Evolutionary conservation across 2,113 vertebrate species (phyloP), one percentile per base, ranked within the genome.

Genomic region (Corythoichthys haematopterus): DNA sequence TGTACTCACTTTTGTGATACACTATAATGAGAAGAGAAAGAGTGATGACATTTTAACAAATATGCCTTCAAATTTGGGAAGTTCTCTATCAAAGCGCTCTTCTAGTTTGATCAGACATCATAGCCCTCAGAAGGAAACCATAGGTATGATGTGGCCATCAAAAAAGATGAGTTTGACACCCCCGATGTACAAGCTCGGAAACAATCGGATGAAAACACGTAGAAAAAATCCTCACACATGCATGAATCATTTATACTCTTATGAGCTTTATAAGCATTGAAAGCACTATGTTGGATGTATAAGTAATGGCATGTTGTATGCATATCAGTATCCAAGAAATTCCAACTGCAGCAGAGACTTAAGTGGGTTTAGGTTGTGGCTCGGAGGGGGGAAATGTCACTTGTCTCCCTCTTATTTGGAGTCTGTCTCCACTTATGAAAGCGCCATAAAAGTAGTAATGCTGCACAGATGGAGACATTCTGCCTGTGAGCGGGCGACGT

Each of bases 391-490:
- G 78, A 74, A 72, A 63, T 79, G 78, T 82, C 83, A 79, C 77
- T 83, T 78, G 65, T 74, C 64, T 81, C 38, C 66, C 15, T 55
- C 45, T 10, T 37, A 55, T 55, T 76, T 77, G 59, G 1, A 16
- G 68, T 77, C 75, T 79, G 85, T 76, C 72, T 85, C 69, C 80
- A 79, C 83, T 84, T 83, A 84, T 64, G 71, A 75, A 73, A 61
- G 36, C 40, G 59, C 79, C 77, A 81, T 86, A 84, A 86, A 89
- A 72, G 60, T 80, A 79, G 66, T 82, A 86, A 86, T 84, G 83
- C 16, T 51, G 75, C 72, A 75, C 90, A 92, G 85, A 88, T 90
- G 87, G 68, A 70, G 75, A 78, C 72, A 50, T 57, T 65, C 58
- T 73, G 72, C 65, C 83, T 66, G 69, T 70, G 77, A 80, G 84